Evolutionary conservation across 2,113 vertebrate genomes (phyloP).

Genomic region (Coptodon rendalli): DNA sequence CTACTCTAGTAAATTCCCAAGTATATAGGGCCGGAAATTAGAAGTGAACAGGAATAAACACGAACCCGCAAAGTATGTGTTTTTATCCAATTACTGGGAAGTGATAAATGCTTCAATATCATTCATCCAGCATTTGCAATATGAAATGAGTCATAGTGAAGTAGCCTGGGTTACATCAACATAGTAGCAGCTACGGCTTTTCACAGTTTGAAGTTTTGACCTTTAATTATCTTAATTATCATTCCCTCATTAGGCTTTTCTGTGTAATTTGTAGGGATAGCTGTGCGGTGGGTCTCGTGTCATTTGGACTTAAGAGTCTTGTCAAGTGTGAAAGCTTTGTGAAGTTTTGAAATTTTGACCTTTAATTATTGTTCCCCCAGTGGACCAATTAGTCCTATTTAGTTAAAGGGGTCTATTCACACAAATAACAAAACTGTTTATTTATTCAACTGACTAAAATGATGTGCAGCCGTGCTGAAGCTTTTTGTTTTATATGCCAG

Average conservation of each 20-base stretch:
- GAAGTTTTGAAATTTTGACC: conserved; percentile 10
- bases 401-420: background rate
- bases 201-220: conserved; percentile 4
- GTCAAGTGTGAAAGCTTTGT: background rate
- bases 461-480: background rate
- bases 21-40: too few relatives aligned
- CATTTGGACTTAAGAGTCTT: background rate
- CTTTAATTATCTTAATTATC: conserved; percentile 35
- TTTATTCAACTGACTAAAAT: background rate
- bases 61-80: background rate
- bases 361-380: background rate
- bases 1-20: background rate
- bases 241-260: background rate
- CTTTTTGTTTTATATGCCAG: background rate
- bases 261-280: background rate
- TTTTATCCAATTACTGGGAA: background rate
- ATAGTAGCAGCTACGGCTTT: background rate
- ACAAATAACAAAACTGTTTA: background rate
- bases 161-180: background rate
- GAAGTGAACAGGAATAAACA: background rate
- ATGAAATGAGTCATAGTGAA: background rate
- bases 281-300: background rate
- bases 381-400: background rate
- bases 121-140: background rate
- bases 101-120: background rate